Conservation (phyloP, 2,113 vertebrate genomes). For the Mesoclemmys tuberculata region DNA sequence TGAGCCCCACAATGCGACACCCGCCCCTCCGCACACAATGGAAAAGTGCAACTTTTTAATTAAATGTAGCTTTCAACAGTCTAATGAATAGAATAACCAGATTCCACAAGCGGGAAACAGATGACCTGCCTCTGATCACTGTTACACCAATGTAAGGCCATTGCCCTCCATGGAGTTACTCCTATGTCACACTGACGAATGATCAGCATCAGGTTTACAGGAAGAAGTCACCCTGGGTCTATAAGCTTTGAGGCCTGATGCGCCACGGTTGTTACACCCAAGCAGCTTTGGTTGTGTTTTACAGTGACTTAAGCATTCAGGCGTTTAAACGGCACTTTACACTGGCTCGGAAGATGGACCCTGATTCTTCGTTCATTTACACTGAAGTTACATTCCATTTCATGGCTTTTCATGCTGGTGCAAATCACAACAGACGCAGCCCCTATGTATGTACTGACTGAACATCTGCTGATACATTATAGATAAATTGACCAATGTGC, state of each 20-base stretch:
- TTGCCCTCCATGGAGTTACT: background rate
- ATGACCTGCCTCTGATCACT: background rate
- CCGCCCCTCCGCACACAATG: background rate
- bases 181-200: background rate
- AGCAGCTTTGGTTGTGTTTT: too few species aligned
- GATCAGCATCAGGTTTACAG: background rate
- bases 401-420: background rate
- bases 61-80: rapidly evolving
- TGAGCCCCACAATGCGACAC: rapidly evolving
- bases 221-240: background rate
- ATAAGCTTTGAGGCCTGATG: background rate
- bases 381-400: background rate
- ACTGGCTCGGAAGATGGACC: background rate
- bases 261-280: background rate
- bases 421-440: background rate
- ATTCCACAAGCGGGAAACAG: background rate
- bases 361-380: background rate
- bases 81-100: background rate
- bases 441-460: background rate
- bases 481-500: background rate
- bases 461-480: background rate
- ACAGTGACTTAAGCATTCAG: background rate
- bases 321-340: background rate
- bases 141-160: background rate
- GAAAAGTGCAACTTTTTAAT: background rate